Evolutionary conservation across 2,113 vertebrate species (phyloP).

Genomic region (Brachyhypopomus occidentalis): DNA sequence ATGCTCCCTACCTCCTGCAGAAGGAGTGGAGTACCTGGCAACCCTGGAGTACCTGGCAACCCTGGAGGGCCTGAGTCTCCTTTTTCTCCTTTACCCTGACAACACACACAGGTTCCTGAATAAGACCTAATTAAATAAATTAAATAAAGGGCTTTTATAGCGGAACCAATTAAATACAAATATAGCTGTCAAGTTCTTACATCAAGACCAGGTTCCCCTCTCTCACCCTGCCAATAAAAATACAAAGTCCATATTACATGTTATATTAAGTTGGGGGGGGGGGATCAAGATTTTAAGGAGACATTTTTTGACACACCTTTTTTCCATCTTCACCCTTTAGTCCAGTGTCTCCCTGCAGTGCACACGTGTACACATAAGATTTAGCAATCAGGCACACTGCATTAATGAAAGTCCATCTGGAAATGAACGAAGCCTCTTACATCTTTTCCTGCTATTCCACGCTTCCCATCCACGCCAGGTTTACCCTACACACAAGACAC

Average conservation of each 20-base stretch:
- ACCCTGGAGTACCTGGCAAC: constrained; percentile 72
- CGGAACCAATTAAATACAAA: neutral
- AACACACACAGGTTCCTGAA: constrained; percentile 8
- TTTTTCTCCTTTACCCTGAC: constrained; percentile 72
- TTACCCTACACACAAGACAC: constrained; percentile 67
- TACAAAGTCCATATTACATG: constrained; percentile 36
- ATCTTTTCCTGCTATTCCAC: constrained; percentile 73
- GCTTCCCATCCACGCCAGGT: constrained; percentile 77
- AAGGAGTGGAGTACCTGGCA: constrained; percentile 71
- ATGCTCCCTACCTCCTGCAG: constrained; percentile 67
- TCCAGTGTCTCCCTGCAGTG: constrained; percentile 69
- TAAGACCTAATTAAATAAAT: neutral
- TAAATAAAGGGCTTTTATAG: neutral
- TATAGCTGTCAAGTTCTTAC: constrained; percentile 59
- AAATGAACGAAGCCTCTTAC: constrained; percentile 56
- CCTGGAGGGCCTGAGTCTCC: constrained; percentile 76
- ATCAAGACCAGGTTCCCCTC: constrained; percentile 66
- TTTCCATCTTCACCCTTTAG: constrained; percentile 66
- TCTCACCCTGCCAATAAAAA: constrained; percentile 66
- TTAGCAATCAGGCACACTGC: neutral
- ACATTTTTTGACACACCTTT: constrained; percentile 62
- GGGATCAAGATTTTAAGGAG: neutral
- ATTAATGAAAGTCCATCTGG: neutral
- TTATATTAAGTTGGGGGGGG: neutral
- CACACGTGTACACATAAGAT: neutral